A percentile compares a stretch with the other conserved stretches of the same genome.
phyloP scores from a whole-genome alignment of 2,797 vertebrate species.

The Halcyon chelicuti region DNA sequence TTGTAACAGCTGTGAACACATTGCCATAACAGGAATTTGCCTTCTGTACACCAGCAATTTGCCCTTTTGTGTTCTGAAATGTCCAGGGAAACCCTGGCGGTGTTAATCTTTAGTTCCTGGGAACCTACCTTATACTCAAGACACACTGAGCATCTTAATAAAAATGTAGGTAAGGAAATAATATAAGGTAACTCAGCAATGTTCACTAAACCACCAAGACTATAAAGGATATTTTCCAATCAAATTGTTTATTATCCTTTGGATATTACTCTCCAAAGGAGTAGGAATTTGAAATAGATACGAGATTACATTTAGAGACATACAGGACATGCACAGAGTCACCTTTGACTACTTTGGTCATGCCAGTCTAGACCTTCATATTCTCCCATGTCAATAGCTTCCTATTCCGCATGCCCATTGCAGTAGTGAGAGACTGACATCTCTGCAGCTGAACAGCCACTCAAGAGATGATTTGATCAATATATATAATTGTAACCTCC shows the following conservation, averaged over 20 bases:
- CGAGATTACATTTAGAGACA: not conserved
- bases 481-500: not conserved
- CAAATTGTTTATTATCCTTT: not conserved
- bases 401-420: not conserved
- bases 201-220: not conserved
- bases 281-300: not conserved
- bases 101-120: conserved; percentile 6
- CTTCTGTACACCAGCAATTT: conserved; percentile 34
- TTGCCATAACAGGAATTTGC: conserved; percentile 32
- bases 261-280: not conserved
- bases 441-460: not conserved
- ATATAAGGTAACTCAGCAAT: not conserved
- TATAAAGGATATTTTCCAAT: not conserved
- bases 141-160: not conserved
- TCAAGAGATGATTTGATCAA: not conserved
- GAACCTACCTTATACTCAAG: not conserved
- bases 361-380: not conserved
- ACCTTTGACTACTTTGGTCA: not conserved
- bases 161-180: not conserved
- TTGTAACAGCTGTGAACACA: conserved; percentile 51
- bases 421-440: not conserved
- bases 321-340: not conserved
- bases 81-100: not conserved
- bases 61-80: conserved; percentile 17
- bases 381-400: not conserved